These are phyloP conservation scores for Pluvianellus socialis DNA, from an alignment of 2,113 vertebrate species.

Conservation along the genomic window DNA sequence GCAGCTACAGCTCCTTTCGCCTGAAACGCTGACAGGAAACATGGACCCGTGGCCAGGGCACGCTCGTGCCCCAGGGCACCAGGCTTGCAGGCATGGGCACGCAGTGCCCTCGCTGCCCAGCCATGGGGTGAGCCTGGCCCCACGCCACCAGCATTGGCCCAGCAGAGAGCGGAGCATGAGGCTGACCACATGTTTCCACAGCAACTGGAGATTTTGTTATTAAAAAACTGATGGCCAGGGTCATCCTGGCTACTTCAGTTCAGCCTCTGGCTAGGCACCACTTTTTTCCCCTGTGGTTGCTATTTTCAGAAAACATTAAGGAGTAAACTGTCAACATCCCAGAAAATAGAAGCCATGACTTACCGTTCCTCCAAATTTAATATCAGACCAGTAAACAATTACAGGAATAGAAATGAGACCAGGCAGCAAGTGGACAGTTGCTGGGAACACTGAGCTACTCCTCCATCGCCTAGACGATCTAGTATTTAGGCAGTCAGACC, in stretches of 20 bases:
- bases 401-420: background rate
- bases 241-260: background rate
- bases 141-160: rapidly evolving
- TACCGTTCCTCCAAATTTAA: background rate
- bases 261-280: background rate
- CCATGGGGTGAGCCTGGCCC: background rate
- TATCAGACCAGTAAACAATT: background rate
- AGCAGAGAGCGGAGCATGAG: background rate
- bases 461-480: background rate
- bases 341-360: background rate
- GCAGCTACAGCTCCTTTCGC: background rate
- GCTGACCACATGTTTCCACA: background rate
- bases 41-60: background rate
- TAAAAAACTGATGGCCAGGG: background rate
- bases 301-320: background rate
- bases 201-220: background rate
- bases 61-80: rapidly evolving
- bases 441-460: background rate
- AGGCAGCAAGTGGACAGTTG: background rate
- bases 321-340: background rate
- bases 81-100: background rate
- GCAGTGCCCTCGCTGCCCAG: rapidly evolving
- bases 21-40: rapidly evolving
- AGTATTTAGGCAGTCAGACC: background rate
- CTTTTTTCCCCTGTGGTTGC: background rate